Conservation (phyloP, 2,888 invertebrate species). For the Harpalus rubripes region DNA sequence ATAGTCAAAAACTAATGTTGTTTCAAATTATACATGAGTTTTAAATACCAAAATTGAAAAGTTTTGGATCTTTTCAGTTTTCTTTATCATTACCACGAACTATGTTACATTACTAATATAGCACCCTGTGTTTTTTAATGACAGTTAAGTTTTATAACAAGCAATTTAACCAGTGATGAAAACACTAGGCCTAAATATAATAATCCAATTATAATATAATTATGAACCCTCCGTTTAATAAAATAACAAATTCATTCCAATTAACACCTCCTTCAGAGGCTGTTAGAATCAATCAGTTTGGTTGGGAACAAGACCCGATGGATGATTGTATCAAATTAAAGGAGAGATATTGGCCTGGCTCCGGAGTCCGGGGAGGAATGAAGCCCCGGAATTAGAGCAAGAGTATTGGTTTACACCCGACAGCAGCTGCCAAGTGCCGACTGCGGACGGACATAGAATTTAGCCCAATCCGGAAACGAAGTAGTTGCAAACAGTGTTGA, state of each 20-base stretch:
- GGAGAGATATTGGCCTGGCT: constrained; percentile 26
- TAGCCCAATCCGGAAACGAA: too few relatives aligned
- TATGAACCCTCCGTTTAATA: not conserved
- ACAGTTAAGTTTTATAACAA: too few relatives aligned
- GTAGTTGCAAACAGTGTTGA: too few relatives aligned
- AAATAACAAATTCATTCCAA: constrained; percentile 22
- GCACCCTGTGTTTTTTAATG: too few relatives aligned
- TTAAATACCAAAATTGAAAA: too few relatives aligned
- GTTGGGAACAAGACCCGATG: constrained; percentile 7
- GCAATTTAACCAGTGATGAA: too few relatives aligned
- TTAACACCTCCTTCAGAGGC: constrained; percentile 14
- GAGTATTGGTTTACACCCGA: constrained; percentile 5
- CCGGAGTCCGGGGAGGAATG: not conserved
- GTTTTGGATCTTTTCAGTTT: too few relatives aligned
- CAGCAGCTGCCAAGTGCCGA: not conserved
- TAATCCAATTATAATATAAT: not conserved
- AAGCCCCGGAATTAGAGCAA: constrained; percentile 25
- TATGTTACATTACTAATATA: too few relatives aligned
- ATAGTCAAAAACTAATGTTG: too few relatives aligned
- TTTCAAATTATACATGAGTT: too few relatives aligned
- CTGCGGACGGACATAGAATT: too few relatives aligned
- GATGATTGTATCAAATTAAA: constrained; percentile 55
- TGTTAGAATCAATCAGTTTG: constrained; percentile 28
- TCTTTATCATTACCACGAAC: too few relatives aligned
- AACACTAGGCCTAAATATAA: not conserved